These are phyloP conservation scores for Smutsia temminckii DNA, from an alignment of 2,797 vertebrate genomes.

Conservation along the genomic window DNA sequence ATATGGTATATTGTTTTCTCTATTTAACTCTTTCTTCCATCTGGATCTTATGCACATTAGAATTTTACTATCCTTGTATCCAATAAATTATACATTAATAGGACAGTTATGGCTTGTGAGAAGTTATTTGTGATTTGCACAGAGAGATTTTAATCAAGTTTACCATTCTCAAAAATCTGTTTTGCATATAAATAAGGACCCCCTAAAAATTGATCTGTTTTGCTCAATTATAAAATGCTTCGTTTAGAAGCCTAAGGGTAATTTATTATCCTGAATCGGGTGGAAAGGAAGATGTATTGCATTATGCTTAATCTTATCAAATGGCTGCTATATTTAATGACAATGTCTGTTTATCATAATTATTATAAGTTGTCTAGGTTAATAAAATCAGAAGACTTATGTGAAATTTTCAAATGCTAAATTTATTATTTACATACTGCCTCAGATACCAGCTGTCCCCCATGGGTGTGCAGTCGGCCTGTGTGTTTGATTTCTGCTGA, in stretches of 20 bases:
- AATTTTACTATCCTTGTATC: constrained; percentile 74
- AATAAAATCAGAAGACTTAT: constrained; percentile 82
- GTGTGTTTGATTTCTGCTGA: constrained; percentile 27
- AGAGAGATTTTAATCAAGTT: constrained; percentile 85
- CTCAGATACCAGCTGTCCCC: constrained; percentile 59
- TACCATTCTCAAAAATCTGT: constrained; percentile 81
- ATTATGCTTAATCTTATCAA: constrained; percentile 84
- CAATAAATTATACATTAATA: constrained; percentile 84
- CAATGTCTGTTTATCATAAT: constrained; percentile 87
- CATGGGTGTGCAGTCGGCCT: not conserved
- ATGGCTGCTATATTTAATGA: constrained; percentile 85
- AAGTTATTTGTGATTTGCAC: constrained; percentile 83
- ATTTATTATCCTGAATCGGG: constrained; percentile 84
- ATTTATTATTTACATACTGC: constrained; percentile 49
- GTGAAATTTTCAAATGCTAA: constrained; percentile 65
- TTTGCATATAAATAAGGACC: constrained; percentile 85
- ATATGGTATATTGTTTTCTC: constrained; percentile 49
- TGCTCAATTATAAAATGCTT: constrained; percentile 85
- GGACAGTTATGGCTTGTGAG: constrained; percentile 76
- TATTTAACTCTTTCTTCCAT: constrained; percentile 79
- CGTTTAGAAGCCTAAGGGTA: constrained; percentile 79
- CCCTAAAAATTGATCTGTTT: constrained; percentile 85
- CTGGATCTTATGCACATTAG: constrained; percentile 75
- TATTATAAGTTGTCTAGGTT: constrained; percentile 84
- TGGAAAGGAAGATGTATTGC: constrained; percentile 82